These are phyloP conservation scores for Merops nubicus DNA, from an alignment of 2,113 vertebrate genomes.

Conservation along the genomic window DNA sequence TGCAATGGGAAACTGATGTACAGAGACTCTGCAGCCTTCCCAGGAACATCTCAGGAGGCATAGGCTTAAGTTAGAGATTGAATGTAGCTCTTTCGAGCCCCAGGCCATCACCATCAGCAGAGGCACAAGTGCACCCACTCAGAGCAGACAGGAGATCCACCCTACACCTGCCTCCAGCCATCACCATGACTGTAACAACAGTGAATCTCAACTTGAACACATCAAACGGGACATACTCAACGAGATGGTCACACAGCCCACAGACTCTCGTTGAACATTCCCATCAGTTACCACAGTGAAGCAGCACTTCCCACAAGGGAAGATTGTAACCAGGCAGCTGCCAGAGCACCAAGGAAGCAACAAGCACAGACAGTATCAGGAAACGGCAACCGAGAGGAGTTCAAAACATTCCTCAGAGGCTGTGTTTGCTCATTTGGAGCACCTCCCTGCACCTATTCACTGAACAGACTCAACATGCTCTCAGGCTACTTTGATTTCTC, in stretches of 20 bases:
- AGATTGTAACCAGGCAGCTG: background rate
- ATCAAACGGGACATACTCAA: background rate
- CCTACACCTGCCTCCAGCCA: background rate
- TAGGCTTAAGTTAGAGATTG: background rate
- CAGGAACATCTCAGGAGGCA: background rate
- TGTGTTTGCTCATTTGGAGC: background rate
- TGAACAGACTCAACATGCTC: background rate
- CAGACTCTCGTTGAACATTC: background rate
- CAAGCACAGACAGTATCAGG: background rate
- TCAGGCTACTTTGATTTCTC: background rate
- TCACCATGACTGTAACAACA: background rate
- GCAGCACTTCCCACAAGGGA: background rate
- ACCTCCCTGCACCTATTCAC: background rate
- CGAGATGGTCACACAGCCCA: background rate
- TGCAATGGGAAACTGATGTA: background rate
- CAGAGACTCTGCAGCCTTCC: background rate
- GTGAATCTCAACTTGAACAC: background rate
- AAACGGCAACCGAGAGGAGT: background rate
- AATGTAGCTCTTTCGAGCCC: background rate
- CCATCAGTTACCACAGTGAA: accelerated
- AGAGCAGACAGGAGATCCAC: background rate
- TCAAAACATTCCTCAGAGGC: background rate
- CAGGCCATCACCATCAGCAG: background rate
- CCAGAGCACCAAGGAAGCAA: background rate
- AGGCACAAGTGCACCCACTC: background rate